Conservation (phyloP, 1,140 invertebrate genomes). For the Panagrolaimus sp. region DNA sequence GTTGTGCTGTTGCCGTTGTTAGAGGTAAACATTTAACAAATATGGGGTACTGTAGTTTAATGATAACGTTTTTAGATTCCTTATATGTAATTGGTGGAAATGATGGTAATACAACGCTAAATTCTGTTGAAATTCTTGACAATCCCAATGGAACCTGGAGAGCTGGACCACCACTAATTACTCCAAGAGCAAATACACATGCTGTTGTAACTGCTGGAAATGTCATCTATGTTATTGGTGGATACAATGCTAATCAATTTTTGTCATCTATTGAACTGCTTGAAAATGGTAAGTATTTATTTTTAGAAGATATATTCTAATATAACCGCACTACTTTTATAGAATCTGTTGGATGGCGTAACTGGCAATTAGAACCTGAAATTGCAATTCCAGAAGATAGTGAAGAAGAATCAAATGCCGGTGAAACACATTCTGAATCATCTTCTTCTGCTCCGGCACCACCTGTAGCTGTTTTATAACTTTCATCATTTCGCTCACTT, state of each 20-base stretch:
- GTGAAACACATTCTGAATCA: too few relatives aligned
- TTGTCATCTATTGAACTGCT: slow-evolving; percentile 75
- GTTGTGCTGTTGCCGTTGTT: slow-evolving; percentile 67
- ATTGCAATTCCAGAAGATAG: too few relatives aligned
- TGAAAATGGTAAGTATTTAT: slow-evolving; percentile 59
- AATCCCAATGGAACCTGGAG: slow-evolving; percentile 76
- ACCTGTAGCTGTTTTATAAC: too few relatives aligned
- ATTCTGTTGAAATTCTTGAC: slow-evolving; percentile 79
- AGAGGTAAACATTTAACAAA: too few relatives aligned
- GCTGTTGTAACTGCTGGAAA: slow-evolving; percentile 67
- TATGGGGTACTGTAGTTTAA: too few relatives aligned
- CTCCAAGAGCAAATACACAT: slow-evolving; percentile 69
- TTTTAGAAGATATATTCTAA: not conserved
- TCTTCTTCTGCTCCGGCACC: too few relatives aligned
- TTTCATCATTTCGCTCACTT: too few relatives aligned
- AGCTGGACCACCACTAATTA: slow-evolving; percentile 67
- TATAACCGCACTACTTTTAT: slow-evolving; percentile 5
- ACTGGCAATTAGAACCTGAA: slow-evolving; percentile 21
- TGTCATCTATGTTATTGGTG: slow-evolving; percentile 71
- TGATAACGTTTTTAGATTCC: too few relatives aligned
- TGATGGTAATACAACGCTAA: slow-evolving; percentile 68
- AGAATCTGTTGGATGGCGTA: slow-evolving; percentile 36
- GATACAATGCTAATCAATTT: slow-evolving; percentile 74
- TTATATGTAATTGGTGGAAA: slow-evolving; percentile 87
- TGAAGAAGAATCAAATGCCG: too few relatives aligned